Conservation (phyloP, 2,888 invertebrate species). For the Acleris holmiana region DNA sequence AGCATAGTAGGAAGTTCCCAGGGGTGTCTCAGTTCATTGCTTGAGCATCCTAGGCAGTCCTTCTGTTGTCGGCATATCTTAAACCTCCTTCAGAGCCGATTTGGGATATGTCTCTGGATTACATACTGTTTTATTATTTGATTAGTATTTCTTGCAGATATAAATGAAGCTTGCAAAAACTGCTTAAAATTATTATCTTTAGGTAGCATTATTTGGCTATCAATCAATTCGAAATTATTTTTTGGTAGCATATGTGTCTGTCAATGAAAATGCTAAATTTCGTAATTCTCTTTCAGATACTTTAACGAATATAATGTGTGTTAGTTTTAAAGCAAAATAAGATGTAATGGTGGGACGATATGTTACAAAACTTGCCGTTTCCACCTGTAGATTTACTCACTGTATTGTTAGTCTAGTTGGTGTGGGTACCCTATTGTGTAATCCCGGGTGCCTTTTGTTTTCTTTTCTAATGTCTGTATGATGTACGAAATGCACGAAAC, state of each 20-base stretch:
- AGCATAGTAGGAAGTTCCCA: not conserved
- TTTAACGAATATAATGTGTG: slow-evolving; percentile 60
- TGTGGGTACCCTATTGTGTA: slow-evolving; percentile 82
- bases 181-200: slow-evolving; percentile 5
- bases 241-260: slow-evolving; percentile 19
- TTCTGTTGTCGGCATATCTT: not conserved
- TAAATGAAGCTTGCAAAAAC: slow-evolving; percentile 73
- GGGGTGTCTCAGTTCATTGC: not conserved
- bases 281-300: slow-evolving; percentile 78
- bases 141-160: slow-evolving; percentile 69
- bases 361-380: slow-evolving; percentile 56
- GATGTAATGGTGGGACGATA: slow-evolving; percentile 58
- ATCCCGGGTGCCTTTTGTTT: slow-evolving; percentile 83
- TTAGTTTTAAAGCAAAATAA: slow-evolving; percentile 58
- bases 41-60: not conserved
- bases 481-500: slow-evolving; percentile 95
- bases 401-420: slow-evolving; percentile 83
- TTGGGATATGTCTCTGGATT: slow-evolving; percentile 2
- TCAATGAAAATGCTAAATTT: slow-evolving; percentile 46
- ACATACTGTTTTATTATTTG: slow-evolving; percentile 50
- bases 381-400: slow-evolving; percentile 79
- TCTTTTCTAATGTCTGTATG: slow-evolving; percentile 87
- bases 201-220: slow-evolving; percentile 14
- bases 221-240: slow-evolving; percentile 20
- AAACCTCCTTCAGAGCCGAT: not conserved